Base-by-base conservation (phyloP, 2,888 invertebrate genomes). In the Epinotia brunnichana region DNA sequence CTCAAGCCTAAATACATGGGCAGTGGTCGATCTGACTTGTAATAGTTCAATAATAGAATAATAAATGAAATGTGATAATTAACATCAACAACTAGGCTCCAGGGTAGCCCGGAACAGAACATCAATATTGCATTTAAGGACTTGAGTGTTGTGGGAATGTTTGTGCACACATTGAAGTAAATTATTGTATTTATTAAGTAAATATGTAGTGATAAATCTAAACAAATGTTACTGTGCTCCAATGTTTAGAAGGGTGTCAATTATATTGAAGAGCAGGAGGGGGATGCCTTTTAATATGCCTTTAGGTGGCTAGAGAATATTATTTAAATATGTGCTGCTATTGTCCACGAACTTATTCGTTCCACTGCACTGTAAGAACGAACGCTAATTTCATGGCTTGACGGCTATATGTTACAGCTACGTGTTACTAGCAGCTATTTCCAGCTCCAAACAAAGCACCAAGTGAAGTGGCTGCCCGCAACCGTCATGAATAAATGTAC, bases 1-100 rank as follows among this genome's bases (percentile, higher is more conserved):
- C 92, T 99, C 69, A 98, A 99, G 90, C 97, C 98, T 5, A 95
- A 96, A 90, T 97, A 98, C 86, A 94, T 95, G 84, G 91, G 83
- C 24, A 73, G 69, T 53, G 73, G 88, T 76, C 88, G 89, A 90
- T 87, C 91, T 87, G 92, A 92, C 71, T 84, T 92, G 86, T 92
- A 90, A 81, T 84, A 85, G 83, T 79, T 79, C 79, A 84, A 83
- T 84, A 79, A 78, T 89, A 90, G 84, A 76, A 56, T 75, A 81
- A 79, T 76, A 71, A 74, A 73, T 70, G 77, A 78, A 72, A 73
- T 76, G 74, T 67, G 63, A 76, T 75, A 35, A 74, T 69, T 64
- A 70, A 68, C 70, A 70, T 74, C 64, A 75, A 74, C 62, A 69
- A 56, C 69, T 71, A 64, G 64, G 66, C 72, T 44, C 29, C 44